phyloP scores from a whole-genome alignment of 2,113 vertebrate species.

The Paracanthobrama guichenoti region DNA sequence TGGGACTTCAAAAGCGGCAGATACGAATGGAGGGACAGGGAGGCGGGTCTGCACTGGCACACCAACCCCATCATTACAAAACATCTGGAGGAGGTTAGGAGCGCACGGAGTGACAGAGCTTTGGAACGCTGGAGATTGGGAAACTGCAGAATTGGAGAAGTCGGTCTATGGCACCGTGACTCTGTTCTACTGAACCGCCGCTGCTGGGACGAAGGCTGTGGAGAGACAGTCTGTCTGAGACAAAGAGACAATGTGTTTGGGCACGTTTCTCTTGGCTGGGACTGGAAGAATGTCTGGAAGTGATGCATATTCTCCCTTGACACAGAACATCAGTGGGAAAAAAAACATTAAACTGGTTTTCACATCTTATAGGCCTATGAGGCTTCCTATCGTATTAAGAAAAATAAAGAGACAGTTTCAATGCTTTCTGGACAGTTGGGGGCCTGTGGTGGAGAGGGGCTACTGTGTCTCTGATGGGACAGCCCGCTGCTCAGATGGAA shows the following conservation, averaged over 20 bases:
- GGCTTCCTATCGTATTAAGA: slow-evolving; percentile 21
- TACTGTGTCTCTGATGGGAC: slow-evolving; percentile 39
- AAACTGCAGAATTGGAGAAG: slow-evolving; percentile 62
- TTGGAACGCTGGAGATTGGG: slow-evolving; percentile 65
- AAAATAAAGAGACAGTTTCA: slow-evolving; percentile 9
- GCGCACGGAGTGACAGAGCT: slow-evolving; percentile 62
- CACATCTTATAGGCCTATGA: not conserved
- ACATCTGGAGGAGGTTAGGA: slow-evolving; percentile 76
- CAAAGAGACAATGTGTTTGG: slow-evolving; percentile 28
- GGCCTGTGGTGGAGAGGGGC: not conserved
- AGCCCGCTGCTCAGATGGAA: slow-evolving; percentile 13
- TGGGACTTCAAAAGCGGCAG: slow-evolving; percentile 67
- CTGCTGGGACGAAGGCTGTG: slow-evolving; percentile 15
- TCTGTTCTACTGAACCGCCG: slow-evolving; percentile 30
- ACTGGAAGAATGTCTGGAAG: slow-evolving; percentile 32
- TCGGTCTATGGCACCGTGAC: slow-evolving; percentile 44
- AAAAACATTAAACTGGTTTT: slow-evolving; percentile 27
- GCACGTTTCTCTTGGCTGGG: slow-evolving; percentile 20
- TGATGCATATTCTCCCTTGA: slow-evolving; percentile 21
- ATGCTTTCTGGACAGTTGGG: not conserved
- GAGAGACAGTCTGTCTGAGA: slow-evolving; percentile 36
- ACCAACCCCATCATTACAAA: slow-evolving; percentile 66
- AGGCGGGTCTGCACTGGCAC: slow-evolving; percentile 67
- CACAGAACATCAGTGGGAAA: slow-evolving; percentile 13
- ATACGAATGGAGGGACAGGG: slow-evolving; percentile 54